Evolutionary conservation across 2,113 vertebrate species (phyloP).

Genomic region (Eulemur rufifrons): DNA sequence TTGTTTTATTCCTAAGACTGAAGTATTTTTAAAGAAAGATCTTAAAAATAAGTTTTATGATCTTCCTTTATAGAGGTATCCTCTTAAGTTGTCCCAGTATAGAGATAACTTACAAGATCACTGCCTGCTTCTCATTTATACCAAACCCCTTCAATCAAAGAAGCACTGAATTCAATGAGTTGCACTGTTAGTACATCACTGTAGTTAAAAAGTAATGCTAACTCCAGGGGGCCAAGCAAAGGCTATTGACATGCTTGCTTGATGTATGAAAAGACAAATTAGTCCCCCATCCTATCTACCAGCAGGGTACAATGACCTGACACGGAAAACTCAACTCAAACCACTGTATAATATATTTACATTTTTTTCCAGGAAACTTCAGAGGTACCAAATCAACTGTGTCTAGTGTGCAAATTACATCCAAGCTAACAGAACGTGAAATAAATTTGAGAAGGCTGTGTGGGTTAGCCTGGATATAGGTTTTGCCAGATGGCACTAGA

Average conservation of each 20-base stretch:
- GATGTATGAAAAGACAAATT: slow-evolving; percentile 74
- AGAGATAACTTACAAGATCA: neutral
- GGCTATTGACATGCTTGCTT: slow-evolving; percentile 49
- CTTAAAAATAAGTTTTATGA: slow-evolving; percentile 26
- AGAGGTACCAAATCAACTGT: slow-evolving; percentile 61
- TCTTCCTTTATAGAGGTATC: slow-evolving; percentile 46
- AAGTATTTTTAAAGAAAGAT: slow-evolving; percentile 15
- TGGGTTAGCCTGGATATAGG: neutral
- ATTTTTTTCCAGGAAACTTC: slow-evolving; percentile 65
- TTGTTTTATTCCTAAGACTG: neutral
- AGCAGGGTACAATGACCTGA: slow-evolving; percentile 58
- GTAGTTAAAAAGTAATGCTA: slow-evolving; percentile 60
- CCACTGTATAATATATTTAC: slow-evolving; percentile 60
- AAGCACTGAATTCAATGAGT: slow-evolving; percentile 25
- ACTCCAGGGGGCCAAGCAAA: slow-evolving; percentile 52
- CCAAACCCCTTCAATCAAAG: slow-evolving; percentile 57
- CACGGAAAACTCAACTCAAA: slow-evolving; percentile 72
- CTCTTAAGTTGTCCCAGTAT: neutral
- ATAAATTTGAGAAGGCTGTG: neutral
- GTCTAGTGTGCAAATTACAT: slow-evolving; percentile 49
- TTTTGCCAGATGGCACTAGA: neutral
- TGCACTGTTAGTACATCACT: slow-evolving; percentile 10
- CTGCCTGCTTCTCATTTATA: slow-evolving; percentile 44
- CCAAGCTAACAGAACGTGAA: slow-evolving; percentile 38
- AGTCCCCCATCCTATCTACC: slow-evolving; percentile 63